A percentile compares a stretch with the other conserved stretches of the same genome.
These are phyloP conservation scores for Schizothorax lantsangensis DNA, from an alignment of 2,797 vertebrate species.

Conservation along the genomic window DNA sequence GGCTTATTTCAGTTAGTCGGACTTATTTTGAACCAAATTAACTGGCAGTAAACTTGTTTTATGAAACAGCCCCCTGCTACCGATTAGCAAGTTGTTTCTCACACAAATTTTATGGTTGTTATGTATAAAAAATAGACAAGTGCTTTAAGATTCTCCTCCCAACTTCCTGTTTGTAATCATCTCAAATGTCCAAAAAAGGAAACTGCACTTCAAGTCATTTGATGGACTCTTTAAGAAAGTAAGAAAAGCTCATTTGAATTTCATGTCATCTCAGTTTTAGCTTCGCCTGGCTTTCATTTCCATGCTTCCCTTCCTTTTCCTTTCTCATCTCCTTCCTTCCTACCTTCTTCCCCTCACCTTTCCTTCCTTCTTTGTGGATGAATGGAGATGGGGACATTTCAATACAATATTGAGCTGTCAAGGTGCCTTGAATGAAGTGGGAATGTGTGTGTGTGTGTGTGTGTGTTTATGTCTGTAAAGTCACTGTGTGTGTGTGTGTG, in stretches of 20 bases:
- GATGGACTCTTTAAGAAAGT: not conserved
- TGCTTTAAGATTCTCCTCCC: not conserved
- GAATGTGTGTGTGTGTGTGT: conserved; percentile 7
- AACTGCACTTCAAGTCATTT: not conserved
- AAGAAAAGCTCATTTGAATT: not conserved
- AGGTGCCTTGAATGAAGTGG: not conserved
- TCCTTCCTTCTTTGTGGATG: not conserved
- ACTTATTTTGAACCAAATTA: too few species aligned
- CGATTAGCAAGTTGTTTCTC: not conserved
- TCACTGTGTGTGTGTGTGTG: conserved; percentile 13
- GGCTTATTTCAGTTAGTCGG: too few species aligned
- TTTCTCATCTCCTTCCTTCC: not conserved
- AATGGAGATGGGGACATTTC: not conserved
- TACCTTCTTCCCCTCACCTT: not conserved
- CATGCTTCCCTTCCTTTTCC: too few species aligned
- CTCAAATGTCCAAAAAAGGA: not conserved
- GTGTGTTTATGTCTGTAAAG: conserved; percentile 27
- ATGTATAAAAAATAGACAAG: not conserved
- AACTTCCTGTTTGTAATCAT: not conserved
- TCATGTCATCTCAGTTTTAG: not conserved
- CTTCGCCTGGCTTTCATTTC: not conserved
- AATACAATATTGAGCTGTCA: conserved; percentile 18
- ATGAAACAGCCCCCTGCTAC: not conserved
- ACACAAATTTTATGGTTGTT: not conserved
- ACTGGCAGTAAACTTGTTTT: too few species aligned